Evolutionary conservation across 1,140 invertebrate genomes (phyloP), one percentile per base, ranked within the genome.

Genomic region (Oncopodura yosiiana): DNA sequence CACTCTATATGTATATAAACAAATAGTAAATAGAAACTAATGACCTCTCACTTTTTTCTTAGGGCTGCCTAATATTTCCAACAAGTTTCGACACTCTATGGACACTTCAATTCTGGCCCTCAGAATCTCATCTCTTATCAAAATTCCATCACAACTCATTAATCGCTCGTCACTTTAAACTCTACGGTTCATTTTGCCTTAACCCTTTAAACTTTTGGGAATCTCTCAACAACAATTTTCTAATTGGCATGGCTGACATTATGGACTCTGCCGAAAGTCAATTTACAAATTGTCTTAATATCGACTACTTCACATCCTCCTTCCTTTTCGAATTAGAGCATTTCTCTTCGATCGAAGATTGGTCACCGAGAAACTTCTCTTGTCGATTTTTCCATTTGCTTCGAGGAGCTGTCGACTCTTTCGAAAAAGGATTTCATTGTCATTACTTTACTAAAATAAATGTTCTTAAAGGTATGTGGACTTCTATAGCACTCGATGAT

Each of bases 371-470:
- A 16, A 59, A 58, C 24, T 61, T 64, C 26, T 34, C 42, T 9
- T 55, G 24, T 3, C 46, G 62, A 26, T 44, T 64, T 11, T 34
- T 54, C 0, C 24, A 44, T 26, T 37, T 64, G 3, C n/a, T 64
- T 9, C 19, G 16, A 4, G 36, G 38, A 1, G 49, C 51, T 34
- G 42, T 64, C 14, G 62, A 59, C 16, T 32, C 48, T 11, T 53
- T 42, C 16, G 62, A 64, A 8, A 61, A 61, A 32, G 58, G 58
- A 29, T 64, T 61, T 19, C 57, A 64, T 39, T 21, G 52, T 0
- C 52, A 64, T 36, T 64, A 64, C 30, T 64, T 64, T 21, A 61
- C 59, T 11, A 56, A 57, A 49, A 46, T 54, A 3, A 64, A 64
- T 36, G 41, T 64, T 11, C 46, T 64, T 1, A 38, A 52, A 24